phyloP scores from a whole-genome alignment of 2,888 invertebrate species.

The Sericinus montela region DNA sequence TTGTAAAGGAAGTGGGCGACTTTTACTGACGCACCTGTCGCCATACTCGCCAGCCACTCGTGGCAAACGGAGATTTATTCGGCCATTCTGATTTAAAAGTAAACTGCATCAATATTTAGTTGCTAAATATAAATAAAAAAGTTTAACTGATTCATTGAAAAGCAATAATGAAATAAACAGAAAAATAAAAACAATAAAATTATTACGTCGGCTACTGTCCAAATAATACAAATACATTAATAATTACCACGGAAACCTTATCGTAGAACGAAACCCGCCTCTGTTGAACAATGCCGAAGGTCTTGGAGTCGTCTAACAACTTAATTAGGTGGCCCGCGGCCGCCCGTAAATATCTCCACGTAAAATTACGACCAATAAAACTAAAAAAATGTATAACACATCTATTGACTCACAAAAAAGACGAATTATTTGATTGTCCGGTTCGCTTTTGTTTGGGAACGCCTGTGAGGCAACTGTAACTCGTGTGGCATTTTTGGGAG shows the following conservation, averaged over 20 bases:
- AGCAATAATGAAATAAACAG: neutral
- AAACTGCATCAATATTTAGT: too few species aligned
- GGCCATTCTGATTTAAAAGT: neutral
- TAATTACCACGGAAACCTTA: conserved; percentile 55
- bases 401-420: conserved; percentile 75
- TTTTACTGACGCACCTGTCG: conserved; percentile 39
- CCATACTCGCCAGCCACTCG: conserved; percentile 20
- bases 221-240: conserved; percentile 53
- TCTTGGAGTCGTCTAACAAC: conserved; percentile 70
- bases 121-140: too few species aligned
- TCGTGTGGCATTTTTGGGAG: conserved; percentile 23
- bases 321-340: conserved; percentile 76
- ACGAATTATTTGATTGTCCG: conserved; percentile 69
- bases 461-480: conserved; percentile 47
- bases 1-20: conserved; percentile 37
- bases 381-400: conserved; percentile 76
- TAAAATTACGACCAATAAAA: conserved; percentile 78
- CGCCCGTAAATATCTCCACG: conserved; percentile 75
- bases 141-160: too few species aligned
- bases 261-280: conserved; percentile 57
- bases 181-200: conserved; percentile 2
- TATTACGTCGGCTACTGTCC: conserved; percentile 53
- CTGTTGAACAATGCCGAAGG: conserved; percentile 68
- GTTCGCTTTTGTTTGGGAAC: conserved; percentile 67
- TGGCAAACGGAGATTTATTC: neutral